Evolutionary conservation across 1,140 invertebrate genomes (phyloP).

Genomic region (Aphelinus certus): DNA sequence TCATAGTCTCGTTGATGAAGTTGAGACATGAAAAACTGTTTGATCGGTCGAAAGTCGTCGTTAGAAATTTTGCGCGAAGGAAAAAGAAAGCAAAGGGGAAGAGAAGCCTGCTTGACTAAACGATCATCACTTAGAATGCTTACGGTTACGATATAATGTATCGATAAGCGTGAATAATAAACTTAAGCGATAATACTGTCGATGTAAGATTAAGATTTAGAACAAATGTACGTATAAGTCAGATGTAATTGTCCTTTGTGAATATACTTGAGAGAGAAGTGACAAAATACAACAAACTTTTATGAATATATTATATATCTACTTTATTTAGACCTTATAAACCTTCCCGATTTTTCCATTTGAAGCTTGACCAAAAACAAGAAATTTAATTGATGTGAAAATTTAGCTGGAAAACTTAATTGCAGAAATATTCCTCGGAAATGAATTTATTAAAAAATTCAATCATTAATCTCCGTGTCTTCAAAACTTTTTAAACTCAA

Average conservation of each 20-base stretch:
- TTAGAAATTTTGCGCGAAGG: conserved; percentile 18
- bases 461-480: too few relatives aligned
- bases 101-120: conserved; percentile 51
- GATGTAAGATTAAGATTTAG: conserved; percentile 41
- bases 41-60: conserved; percentile 43
- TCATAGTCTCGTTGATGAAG: conserved; percentile 42
- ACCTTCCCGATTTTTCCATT: too few relatives aligned
- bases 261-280: conserved; percentile 64
- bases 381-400: too few relatives aligned
- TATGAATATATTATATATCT: conserved; percentile 52
- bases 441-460: too few relatives aligned
- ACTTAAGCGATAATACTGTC: conserved; percentile 45
- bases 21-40: conserved; percentile 49
- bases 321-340: too few relatives aligned
- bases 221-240: conserved; percentile 54
- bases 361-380: too few relatives aligned
- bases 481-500: too few relatives aligned
- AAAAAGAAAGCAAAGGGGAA: conserved; percentile 44
- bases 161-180: conserved; percentile 43
- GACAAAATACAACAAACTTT: conserved; percentile 65
- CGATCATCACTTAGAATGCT: conserved; percentile 55
- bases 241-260: conserved; percentile 66
- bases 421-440: too few relatives aligned
- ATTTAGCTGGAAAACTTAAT: too few relatives aligned
- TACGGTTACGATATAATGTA: conserved; percentile 53